Evolutionary conservation across 2,888 invertebrate species (phyloP), one percentile per base, ranked within the genome.

Genomic region (Sceliomorpha sp.): DNA sequence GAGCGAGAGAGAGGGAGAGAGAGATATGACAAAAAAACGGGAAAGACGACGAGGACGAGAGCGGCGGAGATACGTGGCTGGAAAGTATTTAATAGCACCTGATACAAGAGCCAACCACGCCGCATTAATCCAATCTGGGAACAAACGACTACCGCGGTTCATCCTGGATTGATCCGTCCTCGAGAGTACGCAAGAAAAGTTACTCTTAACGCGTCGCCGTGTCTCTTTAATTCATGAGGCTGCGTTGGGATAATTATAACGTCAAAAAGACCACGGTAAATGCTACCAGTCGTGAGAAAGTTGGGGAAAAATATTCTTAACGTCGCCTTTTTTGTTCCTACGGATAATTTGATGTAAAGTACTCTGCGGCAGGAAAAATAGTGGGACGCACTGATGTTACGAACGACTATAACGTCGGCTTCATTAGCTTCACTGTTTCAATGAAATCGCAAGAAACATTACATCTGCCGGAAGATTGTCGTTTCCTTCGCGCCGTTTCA

Each of bases 161-260:
- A 37, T 45, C 34, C 58, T 15, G 53, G 66, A 71, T 55, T 66
- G 50, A 66, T 64, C 72, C 50, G 45, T 56, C 45, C 50, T 31
- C 39, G 27, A 58, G 36, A 47, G 26, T 8, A 56, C 3, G 67
- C 74, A 79, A 82, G 73, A 81, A 71, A 53, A 59, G 56, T 58
- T 55, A 60, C 67, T 74, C 69, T 76, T 78, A 79, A 79, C 82
- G 82, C 78, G 76, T 78, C 78, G 75, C 72, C 71, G 73, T 75
- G 70, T 69, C 79, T 83, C 78, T 83, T 83, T 84, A 83, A 84
- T 85, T 84, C 84, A 84, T 84, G 83, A 83, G 79, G 20, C 26
- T 53, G 53, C 56, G 69, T 64, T 37, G 42, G 34, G 56, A 66
- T 70, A 70, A 70, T 64, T 70, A 44, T 31, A 24, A 39, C 40